Evolutionary conservation across 2,113 vertebrate species (phyloP), one percentile per base, ranked within the genome.

Genomic region (Psittacula cyanocephala): DNA sequence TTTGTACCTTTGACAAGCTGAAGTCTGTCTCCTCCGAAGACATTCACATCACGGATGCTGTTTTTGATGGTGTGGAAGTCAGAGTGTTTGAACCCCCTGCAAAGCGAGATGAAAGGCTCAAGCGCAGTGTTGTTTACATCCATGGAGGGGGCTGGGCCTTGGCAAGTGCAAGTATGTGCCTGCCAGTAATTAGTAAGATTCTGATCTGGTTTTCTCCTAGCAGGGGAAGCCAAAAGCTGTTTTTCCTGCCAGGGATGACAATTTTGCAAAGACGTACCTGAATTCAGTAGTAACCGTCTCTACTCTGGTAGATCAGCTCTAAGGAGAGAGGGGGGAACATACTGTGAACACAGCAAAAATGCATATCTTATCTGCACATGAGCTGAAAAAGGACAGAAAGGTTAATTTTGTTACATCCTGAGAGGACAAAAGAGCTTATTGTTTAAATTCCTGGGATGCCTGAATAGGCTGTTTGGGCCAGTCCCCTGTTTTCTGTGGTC

Each of bases 101-200:
- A 0, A 92, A 75, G 77, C 76, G 19, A 31, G 97, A 98, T 53
- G 97, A 97, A 53, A 96, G 90, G 1, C 97, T 98, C 80, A 99
- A 96, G 83, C 98, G 99, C 79, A 97, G 98, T 1, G 77, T 99
- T 29, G 24, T 99, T 67, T 99, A 99, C 59, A 98, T 99, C 95
- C 99, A 99, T 0, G 99, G 99, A 60, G 99, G 99, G 17, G 99
- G 99, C 70, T 99, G 99, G 99, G 99, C 99, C 17, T 94, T 99
- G 64, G 97, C 98, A 80, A 99, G 99, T 46, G 98, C 98, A 96
- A 98, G 99, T 99, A 98, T 82, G 99, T 99, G 49, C 69, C 86
- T 91, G 69, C 25, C 41, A n/a, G 50, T 83, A 88, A 84, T 75
- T 84, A 72, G 88, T 3, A n/a, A 67, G 16, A 52, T 92, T 72